phyloP scores from a whole-genome alignment of 2,888 invertebrate species.

The Acleris cristana region DNA sequence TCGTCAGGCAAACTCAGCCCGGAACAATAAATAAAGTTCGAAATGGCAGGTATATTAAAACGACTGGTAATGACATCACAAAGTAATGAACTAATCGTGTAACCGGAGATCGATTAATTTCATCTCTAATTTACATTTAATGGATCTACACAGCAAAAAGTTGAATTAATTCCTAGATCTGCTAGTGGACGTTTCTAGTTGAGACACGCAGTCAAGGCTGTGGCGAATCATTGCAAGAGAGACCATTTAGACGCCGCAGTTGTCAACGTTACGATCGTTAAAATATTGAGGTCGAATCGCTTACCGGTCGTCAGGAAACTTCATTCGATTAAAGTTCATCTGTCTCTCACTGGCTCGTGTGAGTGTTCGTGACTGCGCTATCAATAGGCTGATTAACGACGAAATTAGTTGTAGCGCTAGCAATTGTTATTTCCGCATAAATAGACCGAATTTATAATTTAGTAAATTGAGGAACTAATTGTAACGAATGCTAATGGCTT shows the following conservation, averaged over 20 bases:
- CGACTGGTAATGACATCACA: constrained; percentile 20
- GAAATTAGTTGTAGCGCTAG: constrained; percentile 12
- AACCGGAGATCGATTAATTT: constrained; percentile 57
- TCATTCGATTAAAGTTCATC: constrained; percentile 30
- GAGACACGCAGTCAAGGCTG: constrained; percentile 50
- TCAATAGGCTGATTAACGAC: constrained; percentile 14
- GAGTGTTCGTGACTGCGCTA: constrained; percentile 10
- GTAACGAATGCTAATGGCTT: constrained; percentile 15
- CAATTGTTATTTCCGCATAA: constrained; percentile 23
- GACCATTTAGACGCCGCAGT: constrained; percentile 26
- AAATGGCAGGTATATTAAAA: constrained; percentile 14
- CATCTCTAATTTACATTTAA: constrained; percentile 63
- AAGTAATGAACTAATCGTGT: constrained; percentile 52
- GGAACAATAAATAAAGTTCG: constrained; percentile 29
- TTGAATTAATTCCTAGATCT: constrained; percentile 39
- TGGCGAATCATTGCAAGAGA: constrained; percentile 47
- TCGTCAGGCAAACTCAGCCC: constrained; percentile 4
- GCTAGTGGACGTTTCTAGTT: constrained; percentile 40
- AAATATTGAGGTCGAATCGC: constrained; percentile 30
- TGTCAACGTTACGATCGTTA: constrained; percentile 24
- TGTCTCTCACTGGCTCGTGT: constrained; percentile 7
- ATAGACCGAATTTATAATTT: constrained; percentile 29
- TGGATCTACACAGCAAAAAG: constrained; percentile 57
- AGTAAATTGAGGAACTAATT: constrained; percentile 36
- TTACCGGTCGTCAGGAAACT: constrained; percentile 24